Percentiles rank a stretch among this genome's conserved stretches.
Evolutionary conservation across 1,140 invertebrate species (phyloP).

Genomic region (Propsilocerus akamusi): DNA sequence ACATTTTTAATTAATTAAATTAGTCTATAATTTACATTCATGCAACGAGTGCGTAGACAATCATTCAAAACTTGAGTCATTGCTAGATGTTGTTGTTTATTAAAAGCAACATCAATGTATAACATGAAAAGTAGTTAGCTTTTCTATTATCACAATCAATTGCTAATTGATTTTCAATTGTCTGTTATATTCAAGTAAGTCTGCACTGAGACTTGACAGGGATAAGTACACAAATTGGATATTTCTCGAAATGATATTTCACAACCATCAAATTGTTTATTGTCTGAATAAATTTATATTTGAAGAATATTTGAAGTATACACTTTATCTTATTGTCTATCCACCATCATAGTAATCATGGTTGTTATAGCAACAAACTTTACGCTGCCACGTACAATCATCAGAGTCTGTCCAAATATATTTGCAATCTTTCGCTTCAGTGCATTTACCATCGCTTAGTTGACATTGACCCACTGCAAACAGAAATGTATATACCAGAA

Average conservation of each 20-base stretch:
- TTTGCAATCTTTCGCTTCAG: background rate
- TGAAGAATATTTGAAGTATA: background rate
- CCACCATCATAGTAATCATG: background rate
- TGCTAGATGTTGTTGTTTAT: no score
- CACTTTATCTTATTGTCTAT: background rate
- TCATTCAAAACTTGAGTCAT: no score
- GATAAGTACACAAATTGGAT: no score
- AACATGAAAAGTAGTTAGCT: no score
- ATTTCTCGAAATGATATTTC: background rate
- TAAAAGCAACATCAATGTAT: no score
- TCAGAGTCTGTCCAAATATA: background rate
- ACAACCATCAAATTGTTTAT: background rate
- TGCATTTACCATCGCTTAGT: background rate
- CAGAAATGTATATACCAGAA: background rate
- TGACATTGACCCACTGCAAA: slow-evolving; percentile 1
- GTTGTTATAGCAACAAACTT: background rate
- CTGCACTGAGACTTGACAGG: background rate
- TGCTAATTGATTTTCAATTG: background rate
- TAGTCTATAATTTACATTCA: no score
- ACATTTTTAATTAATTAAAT: no score
- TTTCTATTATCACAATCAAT: background rate
- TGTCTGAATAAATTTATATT: background rate
- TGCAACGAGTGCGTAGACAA: no score
- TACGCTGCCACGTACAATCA: background rate
- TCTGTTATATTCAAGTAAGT: background rate